These are phyloP conservation scores for Dipodomys spectabilis DNA, from an alignment of 2,113 vertebrate genomes.

Conservation along the genomic window DNA sequence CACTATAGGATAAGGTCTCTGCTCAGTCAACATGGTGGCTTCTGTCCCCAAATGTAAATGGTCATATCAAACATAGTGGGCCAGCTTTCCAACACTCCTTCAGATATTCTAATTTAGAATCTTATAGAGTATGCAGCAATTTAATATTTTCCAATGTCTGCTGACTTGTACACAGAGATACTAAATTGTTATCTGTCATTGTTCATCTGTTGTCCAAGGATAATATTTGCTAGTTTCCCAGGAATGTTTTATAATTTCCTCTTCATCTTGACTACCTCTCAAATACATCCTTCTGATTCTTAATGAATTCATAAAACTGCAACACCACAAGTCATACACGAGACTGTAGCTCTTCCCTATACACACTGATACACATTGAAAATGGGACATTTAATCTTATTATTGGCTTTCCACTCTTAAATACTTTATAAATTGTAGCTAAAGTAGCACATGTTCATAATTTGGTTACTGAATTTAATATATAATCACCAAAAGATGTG, in stretches of 20 bases:
- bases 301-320: slow-evolving; percentile 58
- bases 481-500: neutral
- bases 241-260: slow-evolving; percentile 27
- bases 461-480: slow-evolving; percentile 17
- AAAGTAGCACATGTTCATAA: neutral
- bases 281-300: slow-evolving; percentile 57
- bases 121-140: neutral
- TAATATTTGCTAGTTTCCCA: slow-evolving; percentile 55
- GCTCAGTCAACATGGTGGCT: no score
- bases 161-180: slow-evolving; percentile 33
- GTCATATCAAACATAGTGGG: no score
- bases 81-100: neutral
- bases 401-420: slow-evolving; percentile 54
- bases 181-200: slow-evolving; percentile 68
- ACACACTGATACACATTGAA: neutral
- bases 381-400: slow-evolving; percentile 47
- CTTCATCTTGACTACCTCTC: slow-evolving; percentile 30
- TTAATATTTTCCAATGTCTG: slow-evolving; percentile 4
- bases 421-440: neutral
- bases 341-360: neutral
- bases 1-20: no score
- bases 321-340: neutral
- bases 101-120: neutral
- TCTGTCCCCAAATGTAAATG: no score
- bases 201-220: slow-evolving; percentile 57